These are phyloP conservation scores for Erithacus rubecula DNA, from an alignment of 2,797 vertebrate genomes.

Conservation along the genomic window DNA sequence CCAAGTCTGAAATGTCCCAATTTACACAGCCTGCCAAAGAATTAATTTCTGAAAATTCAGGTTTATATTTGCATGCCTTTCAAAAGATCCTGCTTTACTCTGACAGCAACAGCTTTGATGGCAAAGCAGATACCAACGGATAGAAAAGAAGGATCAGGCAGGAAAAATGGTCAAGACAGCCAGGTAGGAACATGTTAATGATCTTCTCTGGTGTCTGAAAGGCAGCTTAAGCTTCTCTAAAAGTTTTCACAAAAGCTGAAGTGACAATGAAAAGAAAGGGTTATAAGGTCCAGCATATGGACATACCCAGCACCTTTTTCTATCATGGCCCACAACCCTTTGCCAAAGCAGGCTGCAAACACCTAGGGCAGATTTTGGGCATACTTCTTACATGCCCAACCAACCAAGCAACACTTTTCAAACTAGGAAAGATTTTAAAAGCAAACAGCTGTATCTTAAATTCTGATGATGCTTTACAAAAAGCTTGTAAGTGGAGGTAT, in stretches of 20 bases:
- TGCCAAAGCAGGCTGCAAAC: not conserved
- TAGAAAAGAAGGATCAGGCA: not conserved
- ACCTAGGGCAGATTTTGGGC: not conserved
- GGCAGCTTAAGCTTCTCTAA: not conserved
- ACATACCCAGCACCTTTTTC: fast-evolving
- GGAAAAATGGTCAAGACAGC: not conserved
- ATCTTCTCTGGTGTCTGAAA: not conserved
- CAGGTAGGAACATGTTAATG: not conserved
- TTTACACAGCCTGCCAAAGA: not conserved
- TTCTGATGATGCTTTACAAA: not conserved
- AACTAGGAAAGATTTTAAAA: not conserved
- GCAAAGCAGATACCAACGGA: not conserved
- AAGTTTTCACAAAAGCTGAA: not conserved
- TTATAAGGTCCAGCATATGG: not conserved
- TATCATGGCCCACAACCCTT: not conserved
- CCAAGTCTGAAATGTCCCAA: not conserved
- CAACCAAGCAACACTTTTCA: not conserved
- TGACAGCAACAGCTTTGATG: not conserved
- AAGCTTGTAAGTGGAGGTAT: not conserved
- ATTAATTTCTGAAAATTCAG: not conserved
- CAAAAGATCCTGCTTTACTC: not conserved
- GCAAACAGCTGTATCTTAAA: not conserved
- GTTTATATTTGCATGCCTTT: not conserved
- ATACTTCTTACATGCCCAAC: not conserved
- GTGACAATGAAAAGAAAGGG: not conserved